These are phyloP conservation scores for Lindbergichthys nudifrons DNA, from an alignment of 2,797 vertebrate genomes.

Conservation along the genomic window DNA sequence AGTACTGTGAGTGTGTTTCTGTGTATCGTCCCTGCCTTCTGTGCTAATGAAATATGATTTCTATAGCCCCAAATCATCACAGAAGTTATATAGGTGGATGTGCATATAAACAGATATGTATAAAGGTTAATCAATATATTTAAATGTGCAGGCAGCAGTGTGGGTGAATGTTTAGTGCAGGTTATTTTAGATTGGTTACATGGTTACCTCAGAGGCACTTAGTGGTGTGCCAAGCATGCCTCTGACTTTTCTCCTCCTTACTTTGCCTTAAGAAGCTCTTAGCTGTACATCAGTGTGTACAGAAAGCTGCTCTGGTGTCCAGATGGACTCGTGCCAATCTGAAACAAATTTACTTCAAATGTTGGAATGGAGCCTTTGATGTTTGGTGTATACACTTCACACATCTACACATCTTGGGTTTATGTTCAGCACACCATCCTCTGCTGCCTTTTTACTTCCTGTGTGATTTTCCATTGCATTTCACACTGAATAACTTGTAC, in stretches of 20 bases:
- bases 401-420: slow-evolving; percentile 18
- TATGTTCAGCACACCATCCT: slow-evolving; percentile 11
- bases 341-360: slow-evolving; percentile 67
- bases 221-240: neutral
- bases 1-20: slow-evolving; percentile 76
- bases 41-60: too few relatives aligned
- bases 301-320: slow-evolving; percentile 49
- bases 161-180: too few relatives aligned
- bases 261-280: slow-evolving; percentile 11
- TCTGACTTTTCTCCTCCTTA: neutral
- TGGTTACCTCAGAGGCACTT: too few relatives aligned
- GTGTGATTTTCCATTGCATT: slow-evolving; percentile 30
- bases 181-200: too few relatives aligned
- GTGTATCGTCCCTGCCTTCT: slow-evolving; percentile 14
- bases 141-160: too few relatives aligned
- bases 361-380: slow-evolving; percentile 58
- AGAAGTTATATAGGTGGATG: too few relatives aligned
- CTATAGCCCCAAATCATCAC: too few relatives aligned
- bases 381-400: slow-evolving; percentile 43
- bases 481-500: slow-evolving; percentile 19
- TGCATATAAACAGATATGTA: too few relatives aligned
- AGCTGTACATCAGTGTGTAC: slow-evolving; percentile 17
- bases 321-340: slow-evolving; percentile 59
- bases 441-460: slow-evolving; percentile 4
- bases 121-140: too few relatives aligned